Evolutionary conservation across 2,888 invertebrate species (phyloP), one percentile per base, ranked within the genome.

Genomic region (Andrena marginata): DNA sequence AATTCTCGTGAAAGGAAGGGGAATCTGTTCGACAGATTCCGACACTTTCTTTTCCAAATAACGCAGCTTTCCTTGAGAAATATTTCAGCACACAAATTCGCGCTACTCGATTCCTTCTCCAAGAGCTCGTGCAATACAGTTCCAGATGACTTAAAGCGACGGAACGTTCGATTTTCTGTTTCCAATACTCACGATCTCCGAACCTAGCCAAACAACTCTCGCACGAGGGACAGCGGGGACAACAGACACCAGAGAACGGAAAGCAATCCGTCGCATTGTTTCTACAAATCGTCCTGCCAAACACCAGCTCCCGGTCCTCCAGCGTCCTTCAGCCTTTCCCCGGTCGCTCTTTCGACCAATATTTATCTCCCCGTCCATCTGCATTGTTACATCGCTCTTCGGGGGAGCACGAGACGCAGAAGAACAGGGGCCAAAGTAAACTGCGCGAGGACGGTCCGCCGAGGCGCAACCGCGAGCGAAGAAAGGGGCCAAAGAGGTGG

Each of bases 401-500:
- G 2, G 56, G 49, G 60, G 42, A 67, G 56, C 64, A 10, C 16
- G 71, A 8, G 35, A n/a, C 29, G 59, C 56, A 26, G 59, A 16
- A 35, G 48, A 60, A 73, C 63, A 64, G 49, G 31, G 67, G 69
- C 5, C 33, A 79, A 69, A 67, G 83, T 77, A 74, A 83, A 83
- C 74, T 69, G 56, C 20, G 29, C 63, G 56, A 49, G 33, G 63
- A 51, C 26, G n/a, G 35, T 63, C 35, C 51, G n/a, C 68, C 68
- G 29, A 26, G 71, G 54, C 20, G 68, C 64, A 70, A 62, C 65
- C 64, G 35, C 35, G 6, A 49, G 33, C 59, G 29, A 29, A 35
- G 49, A 16, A 42, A 20, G 13, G 2, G n/a, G 1, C 29, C 16
- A 42, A 26, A 65, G 33, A 60, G 35, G 20, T 51, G 13, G 23